Evolutionary conservation across 2,888 invertebrate genomes (phyloP).

Genomic region (Scaptomyza parva): DNA sequence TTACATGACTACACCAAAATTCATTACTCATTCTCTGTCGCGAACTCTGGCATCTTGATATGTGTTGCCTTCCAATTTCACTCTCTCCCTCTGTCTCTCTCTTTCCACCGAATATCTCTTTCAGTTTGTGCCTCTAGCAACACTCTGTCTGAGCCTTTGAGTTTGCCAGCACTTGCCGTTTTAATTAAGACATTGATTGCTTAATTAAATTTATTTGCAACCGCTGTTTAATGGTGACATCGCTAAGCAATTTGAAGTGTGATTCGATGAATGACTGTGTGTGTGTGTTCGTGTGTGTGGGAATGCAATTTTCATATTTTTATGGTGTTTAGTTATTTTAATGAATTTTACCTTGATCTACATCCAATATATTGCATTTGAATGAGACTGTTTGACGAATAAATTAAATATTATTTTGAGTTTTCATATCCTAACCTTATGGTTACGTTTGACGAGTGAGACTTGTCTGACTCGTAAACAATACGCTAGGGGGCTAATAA

Average conservation of each 20-base stretch:
- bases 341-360: constrained; percentile 1
- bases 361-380: background rate
- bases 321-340: background rate
- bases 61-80: constrained; percentile 9
- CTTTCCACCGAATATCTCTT: no score
- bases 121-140: background rate
- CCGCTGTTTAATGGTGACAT: constrained; percentile 42
- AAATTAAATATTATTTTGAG: background rate
- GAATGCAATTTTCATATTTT: constrained; percentile 6
- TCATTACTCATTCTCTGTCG: constrained; percentile 55
- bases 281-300: background rate
- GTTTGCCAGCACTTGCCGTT: constrained; percentile 46
- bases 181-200: constrained; percentile 73
- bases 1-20: constrained; percentile 66
- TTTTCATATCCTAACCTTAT: no score
- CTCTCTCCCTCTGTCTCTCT: no score
- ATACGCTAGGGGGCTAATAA: no score
- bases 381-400: background rate
- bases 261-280: background rate
- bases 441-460: no score
- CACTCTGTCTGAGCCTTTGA: constrained; percentile 7
- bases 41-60: constrained; percentile 33
- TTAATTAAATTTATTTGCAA: constrained; percentile 61
- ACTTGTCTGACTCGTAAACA: no score
- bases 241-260: constrained; percentile 42